Evolutionary conservation across 92 coral and sea anemone genomes (phyloP).

Genomic region (Paragorgia papillata): DNA sequence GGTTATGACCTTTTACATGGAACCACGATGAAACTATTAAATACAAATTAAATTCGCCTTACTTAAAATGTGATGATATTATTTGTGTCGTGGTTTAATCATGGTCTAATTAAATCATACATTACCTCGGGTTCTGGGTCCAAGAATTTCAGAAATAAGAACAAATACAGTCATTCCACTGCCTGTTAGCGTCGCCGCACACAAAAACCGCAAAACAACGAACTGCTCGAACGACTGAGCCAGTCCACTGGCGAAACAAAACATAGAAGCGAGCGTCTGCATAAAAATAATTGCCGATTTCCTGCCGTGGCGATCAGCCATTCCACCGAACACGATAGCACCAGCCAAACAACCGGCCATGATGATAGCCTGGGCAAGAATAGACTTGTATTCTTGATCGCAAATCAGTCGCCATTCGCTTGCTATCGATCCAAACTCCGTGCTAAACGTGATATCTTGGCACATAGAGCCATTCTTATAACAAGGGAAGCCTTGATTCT

Average conservation of each 20-base stretch:
- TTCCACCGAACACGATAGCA: conserved; percentile 69
- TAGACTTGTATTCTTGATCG: conserved; percentile 71
- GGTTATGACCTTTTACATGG: too few species aligned
- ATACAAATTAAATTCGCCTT: too few species aligned
- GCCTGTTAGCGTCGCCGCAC: conserved; percentile 77
- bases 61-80: too few species aligned
- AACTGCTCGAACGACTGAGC: conserved; percentile 76
- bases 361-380: conserved; percentile 68
- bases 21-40: too few species aligned
- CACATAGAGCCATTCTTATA: conserved; percentile 54
- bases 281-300: conserved; percentile 63
- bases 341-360: conserved; percentile 84
- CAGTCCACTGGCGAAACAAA: conserved; percentile 67
- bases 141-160: conserved; percentile 79
- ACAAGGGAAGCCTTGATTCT: conserved; percentile 24
- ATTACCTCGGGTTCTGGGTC: conserved; percentile 75
- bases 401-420: conserved; percentile 89
- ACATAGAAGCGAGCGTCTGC: conserved; percentile 44
- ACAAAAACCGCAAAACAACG: conserved; percentile 61
- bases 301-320: conserved; percentile 85
- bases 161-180: conserved; percentile 68
- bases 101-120: too few species aligned
- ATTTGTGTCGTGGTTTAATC: too few species aligned
- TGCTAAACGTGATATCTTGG: conserved; percentile 38
- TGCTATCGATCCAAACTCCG: conserved; percentile 80